These are phyloP conservation scores for Gonioctena quinquepunctata DNA, from an alignment of 1,140 invertebrate genomes.

Conservation along the genomic window DNA sequence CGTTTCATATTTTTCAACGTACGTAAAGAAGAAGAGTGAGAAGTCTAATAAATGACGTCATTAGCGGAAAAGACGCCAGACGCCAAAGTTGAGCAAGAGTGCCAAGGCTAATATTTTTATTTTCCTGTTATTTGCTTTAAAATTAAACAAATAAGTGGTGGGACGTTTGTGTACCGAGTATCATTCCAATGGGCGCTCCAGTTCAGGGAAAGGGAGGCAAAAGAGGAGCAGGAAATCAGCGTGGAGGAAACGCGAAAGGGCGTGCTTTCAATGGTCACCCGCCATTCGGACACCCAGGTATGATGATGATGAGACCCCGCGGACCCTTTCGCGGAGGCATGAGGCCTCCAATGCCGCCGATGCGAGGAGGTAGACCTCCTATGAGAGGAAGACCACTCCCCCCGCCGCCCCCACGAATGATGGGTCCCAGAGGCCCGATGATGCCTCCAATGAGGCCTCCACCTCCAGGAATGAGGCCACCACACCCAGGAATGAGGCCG, in stretches of 20 bases:
- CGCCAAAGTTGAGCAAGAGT: no score
- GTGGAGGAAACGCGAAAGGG: constrained; percentile 23
- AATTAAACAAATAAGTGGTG: no score
- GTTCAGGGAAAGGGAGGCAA: constrained; percentile 35
- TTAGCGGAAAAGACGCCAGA: no score
- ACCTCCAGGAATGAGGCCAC: constrained; percentile 38
- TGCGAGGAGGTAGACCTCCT: constrained; percentile 28
- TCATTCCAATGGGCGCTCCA: constrained; percentile 29
- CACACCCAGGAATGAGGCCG: constrained; percentile 33
- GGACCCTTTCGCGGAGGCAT: constrained; percentile 31
- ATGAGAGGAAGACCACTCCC: constrained; percentile 25
- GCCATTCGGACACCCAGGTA: constrained; percentile 29
- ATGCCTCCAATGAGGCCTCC: constrained; percentile 37
- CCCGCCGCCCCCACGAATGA: constrained; percentile 34
- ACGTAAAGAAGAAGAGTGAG: no score
- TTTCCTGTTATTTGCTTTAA: no score
- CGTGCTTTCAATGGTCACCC: constrained; percentile 32
- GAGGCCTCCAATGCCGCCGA: constrained; percentile 34
- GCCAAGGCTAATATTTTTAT: no score
- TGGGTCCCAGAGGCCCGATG: constrained; percentile 37
- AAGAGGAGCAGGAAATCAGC: constrained; percentile 24
- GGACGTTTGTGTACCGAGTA: no score
- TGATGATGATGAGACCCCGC: constrained; percentile 24
- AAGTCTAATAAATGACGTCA: no score
- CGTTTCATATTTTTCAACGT: no score